Percentiles rank a stretch among this genome's conserved stretches.
These are phyloP conservation scores for Channallabes apus DNA, from an alignment of 2,797 vertebrate species.

Conservation along the genomic window DNA sequence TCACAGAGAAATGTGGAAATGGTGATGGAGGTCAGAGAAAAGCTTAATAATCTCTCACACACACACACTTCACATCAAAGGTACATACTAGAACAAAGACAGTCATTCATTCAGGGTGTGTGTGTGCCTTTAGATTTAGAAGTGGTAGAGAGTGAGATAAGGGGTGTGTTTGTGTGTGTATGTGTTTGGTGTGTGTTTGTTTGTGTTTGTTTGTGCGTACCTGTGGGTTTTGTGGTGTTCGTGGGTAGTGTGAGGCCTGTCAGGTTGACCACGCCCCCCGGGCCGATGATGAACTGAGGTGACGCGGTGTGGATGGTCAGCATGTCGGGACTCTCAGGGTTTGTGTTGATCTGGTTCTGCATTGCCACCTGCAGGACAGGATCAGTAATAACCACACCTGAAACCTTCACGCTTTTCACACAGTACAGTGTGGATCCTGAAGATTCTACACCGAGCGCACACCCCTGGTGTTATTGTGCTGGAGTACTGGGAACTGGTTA, in stretches of 20 bases:
- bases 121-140: neutral
- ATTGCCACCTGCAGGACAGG: constrained; percentile 76
- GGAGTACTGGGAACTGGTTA: neutral
- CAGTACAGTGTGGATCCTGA: neutral
- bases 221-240: neutral
- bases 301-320: constrained; percentile 84
- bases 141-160: neutral
- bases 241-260: constrained; percentile 71
- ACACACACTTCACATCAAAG: constrained; percentile 18
- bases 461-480: neutral
- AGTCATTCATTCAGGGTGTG: neutral
- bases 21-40: constrained; percentile 4
- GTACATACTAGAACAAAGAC: constrained; percentile 14
- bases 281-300: constrained; percentile 85
- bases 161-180: neutral
- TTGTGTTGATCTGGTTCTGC: constrained; percentile 90
- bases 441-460: neutral
- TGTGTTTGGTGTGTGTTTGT: neutral
- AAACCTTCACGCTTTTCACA: neutral
- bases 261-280: constrained; percentile 83
- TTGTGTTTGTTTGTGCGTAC: neutral
- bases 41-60: constrained; percentile 12
- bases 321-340: constrained; percentile 84
- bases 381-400: constrained; percentile 27
- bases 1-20: constrained; percentile 2